Base-by-base conservation (phyloP, 2,888 invertebrate genomes). In the Stegophylla sp. region DNA sequence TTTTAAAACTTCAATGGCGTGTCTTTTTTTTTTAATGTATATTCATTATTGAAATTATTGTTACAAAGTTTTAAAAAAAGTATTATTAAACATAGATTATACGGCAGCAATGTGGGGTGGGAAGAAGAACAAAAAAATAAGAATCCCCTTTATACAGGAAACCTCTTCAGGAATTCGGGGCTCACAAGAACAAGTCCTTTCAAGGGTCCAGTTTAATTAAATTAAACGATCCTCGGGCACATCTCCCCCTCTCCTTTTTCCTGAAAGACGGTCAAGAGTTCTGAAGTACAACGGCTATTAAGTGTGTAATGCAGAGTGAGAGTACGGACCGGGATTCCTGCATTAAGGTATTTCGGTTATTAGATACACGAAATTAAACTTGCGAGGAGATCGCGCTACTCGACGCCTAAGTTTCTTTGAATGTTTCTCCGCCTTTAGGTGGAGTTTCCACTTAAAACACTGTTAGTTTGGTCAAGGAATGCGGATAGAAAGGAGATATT, bases 191-290 rank as follows among this genome's bases (percentile, higher is more conserved):
- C 67, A 56, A 56, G 76, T 69, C 48, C 67, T 77, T 77, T 45
- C 67, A 59, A 77, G 77, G 77, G 79, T 79, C 79, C 79, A 61
- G 79, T 79, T 79, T 79, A 79, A 79, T 79, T 79, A 71, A 79
- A 79, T 71, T 79, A 79, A 79, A 79, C 79, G 69, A 63, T 71
- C 61, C 79, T 64, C 69, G 59, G 17, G 53, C 34, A 28, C 69
- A 45, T 51, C 13, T 56, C 28, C 20, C 67, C 56, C 56, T 17
- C 64, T n/a, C 34, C 26, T 77, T 77, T 20, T n/a, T 45, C 34
- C 23, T 13, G 48, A 61, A 79, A 59, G 61, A 71, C 79, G 79
- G 79, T 79, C 79, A 79, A 79, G 79, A 79, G 79, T 79, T 79
- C 48, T 56, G 34, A 61, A 69, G 69, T 71, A 79, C 71, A 71